Percentiles rank a stretch among this genome's conserved stretches.
Evolutionary conservation across 2,797 vertebrate genomes (phyloP).

Genomic region (Mus spretus): DNA sequence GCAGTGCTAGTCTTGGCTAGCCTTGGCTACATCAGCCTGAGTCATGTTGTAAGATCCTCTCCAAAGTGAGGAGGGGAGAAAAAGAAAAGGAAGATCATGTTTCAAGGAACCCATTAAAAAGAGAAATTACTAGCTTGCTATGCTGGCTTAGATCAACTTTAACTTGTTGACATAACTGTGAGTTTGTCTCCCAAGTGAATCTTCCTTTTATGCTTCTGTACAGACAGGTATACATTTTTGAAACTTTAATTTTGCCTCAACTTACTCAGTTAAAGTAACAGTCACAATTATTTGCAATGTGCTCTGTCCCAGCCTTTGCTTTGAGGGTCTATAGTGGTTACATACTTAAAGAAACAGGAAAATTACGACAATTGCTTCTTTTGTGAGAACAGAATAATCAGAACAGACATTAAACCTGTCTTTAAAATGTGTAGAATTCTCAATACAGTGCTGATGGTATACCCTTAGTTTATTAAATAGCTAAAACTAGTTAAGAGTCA

Average conservation of each 20-base stretch:
- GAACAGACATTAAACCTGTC: conserved; percentile 66
- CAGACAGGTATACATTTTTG: conserved; percentile 58
- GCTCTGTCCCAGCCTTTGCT: conserved; percentile 65
- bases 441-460: neutral
- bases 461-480: conserved; percentile 40
- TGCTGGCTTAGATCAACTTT: neutral
- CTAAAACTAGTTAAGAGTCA: neutral
- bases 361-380: conserved; percentile 66
- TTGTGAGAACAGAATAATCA: conserved; percentile 61
- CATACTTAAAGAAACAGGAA: neutral
- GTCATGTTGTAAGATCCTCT: neutral
- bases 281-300: conserved; percentile 57
- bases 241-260: conserved; percentile 72
- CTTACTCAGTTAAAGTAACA: conserved; percentile 69
- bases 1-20: neutral
- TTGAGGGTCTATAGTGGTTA: conserved; percentile 39
- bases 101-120: conserved; percentile 4
- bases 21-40: neutral
- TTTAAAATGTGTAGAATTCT: conserved; percentile 57
- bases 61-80: neutral
- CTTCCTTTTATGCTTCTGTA: conserved; percentile 9
- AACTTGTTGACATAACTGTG: neutral
- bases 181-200: conserved; percentile 42
- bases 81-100: neutral
- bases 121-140: neutral